These are phyloP conservation scores for Brenthis ino DNA, from an alignment of 2,888 invertebrate genomes.

Conservation along the genomic window DNA sequence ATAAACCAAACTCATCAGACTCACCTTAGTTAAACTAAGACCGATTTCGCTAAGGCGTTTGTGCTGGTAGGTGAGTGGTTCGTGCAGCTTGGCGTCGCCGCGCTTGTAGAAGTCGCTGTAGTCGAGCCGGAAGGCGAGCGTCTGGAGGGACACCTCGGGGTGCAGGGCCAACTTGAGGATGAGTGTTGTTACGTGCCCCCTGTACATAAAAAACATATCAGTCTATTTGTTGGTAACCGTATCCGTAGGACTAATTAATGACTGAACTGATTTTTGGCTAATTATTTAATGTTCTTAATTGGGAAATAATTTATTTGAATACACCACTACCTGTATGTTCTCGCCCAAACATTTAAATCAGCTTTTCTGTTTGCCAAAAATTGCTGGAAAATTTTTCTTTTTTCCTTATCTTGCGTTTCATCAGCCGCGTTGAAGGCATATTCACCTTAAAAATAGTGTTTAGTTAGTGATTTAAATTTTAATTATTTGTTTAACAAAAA, in stretches of 20 bases:
- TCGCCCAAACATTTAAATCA: slow-evolving; percentile 86
- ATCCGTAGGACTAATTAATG: background rate
- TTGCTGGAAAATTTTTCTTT: slow-evolving; percentile 84
- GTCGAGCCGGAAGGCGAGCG: slow-evolving; percentile 95
- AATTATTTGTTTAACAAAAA: background rate
- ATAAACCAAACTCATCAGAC: background rate
- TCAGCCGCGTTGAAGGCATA: slow-evolving; percentile 83
- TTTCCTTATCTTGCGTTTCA: slow-evolving; percentile 82
- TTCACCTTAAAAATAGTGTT: slow-evolving; percentile 55
- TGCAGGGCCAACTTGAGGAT: slow-evolving; percentile 92
- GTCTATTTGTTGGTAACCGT: background rate
- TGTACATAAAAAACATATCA: slow-evolving; percentile 40
- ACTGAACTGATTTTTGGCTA: no score
- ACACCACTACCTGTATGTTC: slow-evolving; percentile 85
- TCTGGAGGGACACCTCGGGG: slow-evolving; percentile 92
- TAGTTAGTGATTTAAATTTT: background rate
- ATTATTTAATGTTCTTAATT: no score
- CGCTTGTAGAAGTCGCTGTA: slow-evolving; percentile 97
- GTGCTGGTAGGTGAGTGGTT: slow-evolving; percentile 84
- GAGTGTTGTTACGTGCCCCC: slow-evolving; percentile 93
- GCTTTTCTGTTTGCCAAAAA: slow-evolving; percentile 83
- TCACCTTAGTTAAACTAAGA: slow-evolving; percentile 64
- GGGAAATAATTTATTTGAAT: no score
- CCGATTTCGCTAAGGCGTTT: slow-evolving; percentile 83
- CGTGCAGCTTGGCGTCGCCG: slow-evolving; percentile 88